Conservation (phyloP, 2,113 vertebrate genomes). For the Caranx ignobilis region DNA sequence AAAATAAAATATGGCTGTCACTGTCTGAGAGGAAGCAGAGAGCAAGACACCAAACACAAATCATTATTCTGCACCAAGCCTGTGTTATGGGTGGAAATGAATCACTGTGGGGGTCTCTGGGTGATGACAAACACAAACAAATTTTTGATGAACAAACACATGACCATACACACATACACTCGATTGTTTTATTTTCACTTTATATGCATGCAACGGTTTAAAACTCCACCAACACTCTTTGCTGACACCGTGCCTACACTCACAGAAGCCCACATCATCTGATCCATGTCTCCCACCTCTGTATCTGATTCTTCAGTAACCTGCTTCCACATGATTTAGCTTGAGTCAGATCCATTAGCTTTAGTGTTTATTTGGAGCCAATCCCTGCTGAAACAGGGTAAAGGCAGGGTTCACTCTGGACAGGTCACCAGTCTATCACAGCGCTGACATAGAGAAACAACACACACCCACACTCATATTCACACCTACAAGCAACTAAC, state of each 20-base stretch:
- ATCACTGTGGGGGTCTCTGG: constrained; percentile 13
- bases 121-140: background rate
- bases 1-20: background rate
- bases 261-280: background rate
- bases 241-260: background rate
- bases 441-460: too few relatives aligned
- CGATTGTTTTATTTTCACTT: background rate
- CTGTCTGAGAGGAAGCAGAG: background rate
- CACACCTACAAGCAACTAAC: too few relatives aligned
- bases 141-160: background rate
- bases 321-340: background rate
- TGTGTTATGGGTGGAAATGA: constrained; percentile 40
- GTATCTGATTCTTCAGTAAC: background rate
- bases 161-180: background rate
- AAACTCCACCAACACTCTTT: background rate
- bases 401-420: too few relatives aligned
- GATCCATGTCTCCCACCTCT: background rate
- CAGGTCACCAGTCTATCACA: too few relatives aligned
- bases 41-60: background rate
- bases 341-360: too few relatives aligned
- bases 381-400: too few relatives aligned
- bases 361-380: too few relatives aligned
- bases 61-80: background rate
- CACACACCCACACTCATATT: too few relatives aligned
- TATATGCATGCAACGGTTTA: background rate